Evolutionary conservation across 2,888 invertebrate genomes (phyloP).

Genomic region (Agrochola circellaris): DNA sequence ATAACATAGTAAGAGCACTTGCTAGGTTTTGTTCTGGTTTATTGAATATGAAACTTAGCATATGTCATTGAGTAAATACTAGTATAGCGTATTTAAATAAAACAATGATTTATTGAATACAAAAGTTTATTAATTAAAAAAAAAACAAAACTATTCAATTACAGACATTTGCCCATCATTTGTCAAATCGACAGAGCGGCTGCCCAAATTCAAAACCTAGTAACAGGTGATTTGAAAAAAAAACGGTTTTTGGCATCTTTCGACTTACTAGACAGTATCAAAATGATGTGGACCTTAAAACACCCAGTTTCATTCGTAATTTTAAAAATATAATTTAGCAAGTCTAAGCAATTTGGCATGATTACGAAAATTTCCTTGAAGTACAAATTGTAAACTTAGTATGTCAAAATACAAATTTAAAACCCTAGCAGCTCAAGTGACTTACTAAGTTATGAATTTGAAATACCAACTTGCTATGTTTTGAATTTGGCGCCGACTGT

Average conservation of each 20-base stretch:
- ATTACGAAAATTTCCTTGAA: conserved; percentile 31
- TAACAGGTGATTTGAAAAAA: conserved; percentile 17
- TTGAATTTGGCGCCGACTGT: conserved; percentile 30
- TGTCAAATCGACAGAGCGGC: too few relatives aligned
- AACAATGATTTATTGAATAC: too few relatives aligned
- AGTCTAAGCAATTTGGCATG: conserved; percentile 37
- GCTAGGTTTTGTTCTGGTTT: too few relatives aligned
- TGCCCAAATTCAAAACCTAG: conserved; percentile 23
- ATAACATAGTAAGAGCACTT: too few relatives aligned
- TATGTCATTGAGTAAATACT: too few relatives aligned
- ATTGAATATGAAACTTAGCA: too few relatives aligned
- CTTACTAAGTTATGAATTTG: conserved; percentile 39
- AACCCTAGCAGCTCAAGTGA: conserved; percentile 33
- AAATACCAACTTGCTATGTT: conserved; percentile 35
- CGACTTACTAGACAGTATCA: conserved; percentile 20
- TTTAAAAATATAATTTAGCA: conserved; percentile 27
- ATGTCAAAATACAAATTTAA: conserved; percentile 40
- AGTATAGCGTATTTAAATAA: too few relatives aligned
- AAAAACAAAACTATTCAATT: too few relatives aligned
- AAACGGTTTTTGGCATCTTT: conserved; percentile 10
- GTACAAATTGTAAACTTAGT: conserved; percentile 39
- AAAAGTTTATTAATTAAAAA: too few relatives aligned
- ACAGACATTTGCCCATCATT: too few relatives aligned
- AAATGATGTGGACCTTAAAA: conserved; percentile 26
- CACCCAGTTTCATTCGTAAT: conserved; percentile 31